Percentiles rank a stretch among this genome's conserved stretches.
These are phyloP conservation scores for Macrobrachium rosenbergii DNA, from an alignment of 1,140 invertebrate genomes.

Conservation along the genomic window DNA sequence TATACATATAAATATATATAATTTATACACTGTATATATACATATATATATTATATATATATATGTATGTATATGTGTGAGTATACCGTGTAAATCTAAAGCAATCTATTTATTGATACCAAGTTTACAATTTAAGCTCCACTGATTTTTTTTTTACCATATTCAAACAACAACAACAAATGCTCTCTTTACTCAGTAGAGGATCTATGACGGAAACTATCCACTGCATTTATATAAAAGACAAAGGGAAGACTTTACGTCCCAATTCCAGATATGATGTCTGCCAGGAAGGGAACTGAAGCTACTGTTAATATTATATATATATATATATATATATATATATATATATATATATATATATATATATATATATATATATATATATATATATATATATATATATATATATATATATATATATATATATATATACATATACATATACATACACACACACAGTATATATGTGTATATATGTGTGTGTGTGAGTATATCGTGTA, in stretches of 20 bases:
- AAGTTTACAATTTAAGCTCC: too few species aligned
- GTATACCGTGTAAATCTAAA: background rate
- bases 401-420: constrained; percentile 5
- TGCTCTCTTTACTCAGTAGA: too few species aligned
- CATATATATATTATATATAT: background rate
- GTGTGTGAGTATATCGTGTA: too few species aligned
- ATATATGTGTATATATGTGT: background rate
- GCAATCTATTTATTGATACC: too few species aligned
- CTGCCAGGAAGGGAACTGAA: too few species aligned
- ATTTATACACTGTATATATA: background rate
- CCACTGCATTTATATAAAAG: too few species aligned
- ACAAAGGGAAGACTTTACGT: too few species aligned
- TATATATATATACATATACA: constrained; percentile 10
- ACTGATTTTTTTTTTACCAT: too few species aligned
- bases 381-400: background rate
- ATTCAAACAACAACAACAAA: too few species aligned
- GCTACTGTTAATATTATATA: too few species aligned
- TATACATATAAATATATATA: background rate
- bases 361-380: constrained; percentile 12
- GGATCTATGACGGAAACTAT: too few species aligned
- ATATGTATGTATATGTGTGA: background rate
- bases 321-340: constrained; percentile 12
- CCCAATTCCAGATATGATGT: too few species aligned
- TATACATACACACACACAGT: background rate
- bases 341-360: background rate